These are phyloP conservation scores for Saimiri boliviensis DNA, from an alignment of 2,113 vertebrate species.

Conservation along the genomic window DNA sequence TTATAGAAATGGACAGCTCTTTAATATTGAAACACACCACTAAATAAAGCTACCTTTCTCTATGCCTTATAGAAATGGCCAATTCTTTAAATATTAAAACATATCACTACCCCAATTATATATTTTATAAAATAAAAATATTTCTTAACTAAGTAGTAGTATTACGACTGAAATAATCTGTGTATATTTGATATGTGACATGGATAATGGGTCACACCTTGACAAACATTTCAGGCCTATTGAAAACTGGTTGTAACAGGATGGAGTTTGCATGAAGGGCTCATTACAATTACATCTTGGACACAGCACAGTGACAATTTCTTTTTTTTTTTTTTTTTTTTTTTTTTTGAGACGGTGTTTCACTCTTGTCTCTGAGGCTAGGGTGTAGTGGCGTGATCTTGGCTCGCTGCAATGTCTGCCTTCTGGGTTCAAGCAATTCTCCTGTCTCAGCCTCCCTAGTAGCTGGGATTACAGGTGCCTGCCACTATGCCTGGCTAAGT, in stretches of 20 bases:
- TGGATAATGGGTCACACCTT: neutral
- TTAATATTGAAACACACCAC: neutral
- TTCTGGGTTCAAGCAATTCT: no score
- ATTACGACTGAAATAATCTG: neutral
- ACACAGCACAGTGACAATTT: neutral
- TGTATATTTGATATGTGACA: neutral
- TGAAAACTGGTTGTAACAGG: conserved; percentile 37
- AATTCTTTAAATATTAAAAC: neutral
- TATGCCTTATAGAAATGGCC: neutral
- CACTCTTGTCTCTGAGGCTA: no score
- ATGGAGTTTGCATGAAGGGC: neutral
- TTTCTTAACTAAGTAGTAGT: neutral
- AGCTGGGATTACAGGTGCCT: no score
- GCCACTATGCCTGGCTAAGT: no score
- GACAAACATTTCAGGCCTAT: conserved; percentile 26
- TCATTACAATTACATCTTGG: neutral
- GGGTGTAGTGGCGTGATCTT: no score
- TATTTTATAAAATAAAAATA: no score
- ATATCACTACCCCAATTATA: neutral
- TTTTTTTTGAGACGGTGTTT: no score
- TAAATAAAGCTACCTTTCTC: neutral
- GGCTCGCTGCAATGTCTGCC: no score
- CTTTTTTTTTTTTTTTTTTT: no score
- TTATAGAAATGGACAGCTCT: neutral
- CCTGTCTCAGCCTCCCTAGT: no score